A percentile compares a stretch with the other conserved stretches of the same genome.
These are phyloP conservation scores for Polymixis lichenea DNA, from an alignment of 2,888 invertebrate species.

Conservation along the genomic window DNA sequence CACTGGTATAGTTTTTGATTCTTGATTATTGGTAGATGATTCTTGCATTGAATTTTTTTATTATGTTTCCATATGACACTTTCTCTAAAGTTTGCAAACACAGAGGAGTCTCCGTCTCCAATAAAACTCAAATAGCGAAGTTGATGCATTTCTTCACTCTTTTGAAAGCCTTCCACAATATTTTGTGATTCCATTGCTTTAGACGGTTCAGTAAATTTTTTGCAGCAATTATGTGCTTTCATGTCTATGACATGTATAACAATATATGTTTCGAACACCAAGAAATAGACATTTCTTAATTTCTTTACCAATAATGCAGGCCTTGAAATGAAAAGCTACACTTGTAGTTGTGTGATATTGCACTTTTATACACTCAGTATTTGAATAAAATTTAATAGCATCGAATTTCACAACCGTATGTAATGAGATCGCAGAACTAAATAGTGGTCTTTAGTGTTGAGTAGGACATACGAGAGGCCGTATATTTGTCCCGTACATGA, in stretches of 20 bases:
- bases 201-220: neutral
- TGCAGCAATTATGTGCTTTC: neutral
- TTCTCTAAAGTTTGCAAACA: neutral
- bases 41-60: neutral
- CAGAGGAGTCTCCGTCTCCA: constrained; percentile 4
- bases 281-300: neutral
- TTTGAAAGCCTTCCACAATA: neutral
- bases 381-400: too few relatives aligned
- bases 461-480: too few relatives aligned
- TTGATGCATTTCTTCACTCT: neutral
- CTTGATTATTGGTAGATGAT: too few relatives aligned
- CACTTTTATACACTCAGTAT: too few relatives aligned
- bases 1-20: too few relatives aligned
- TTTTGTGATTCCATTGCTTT: neutral
- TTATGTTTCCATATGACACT: too few relatives aligned
- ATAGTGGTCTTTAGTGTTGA: too few relatives aligned
- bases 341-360: too few relatives aligned
- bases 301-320: constrained; percentile 13
- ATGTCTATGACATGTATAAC: neutral
- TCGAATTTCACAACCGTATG: too few relatives aligned
- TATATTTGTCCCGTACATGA: too few relatives aligned
- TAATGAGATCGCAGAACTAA: too few relatives aligned
- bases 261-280: neutral
- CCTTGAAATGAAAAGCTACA: neutral
- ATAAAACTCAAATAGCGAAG: constrained; percentile 2